Conservation (phyloP, 2,113 vertebrate species). For the Planiliza haematocheilus region DNA sequence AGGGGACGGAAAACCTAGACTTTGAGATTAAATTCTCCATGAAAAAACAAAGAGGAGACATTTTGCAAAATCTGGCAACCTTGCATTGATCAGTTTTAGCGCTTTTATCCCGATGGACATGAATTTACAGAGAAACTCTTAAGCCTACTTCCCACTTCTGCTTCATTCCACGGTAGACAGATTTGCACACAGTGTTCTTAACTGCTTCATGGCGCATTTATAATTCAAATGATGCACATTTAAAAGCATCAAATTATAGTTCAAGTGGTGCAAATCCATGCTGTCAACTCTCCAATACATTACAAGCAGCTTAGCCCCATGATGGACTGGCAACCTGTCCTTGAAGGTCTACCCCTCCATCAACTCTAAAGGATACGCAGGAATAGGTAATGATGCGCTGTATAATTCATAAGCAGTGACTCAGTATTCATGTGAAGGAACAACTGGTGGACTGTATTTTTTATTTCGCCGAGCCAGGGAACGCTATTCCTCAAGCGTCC, state of each 20-base stretch:
- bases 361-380: neutral
- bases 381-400: neutral
- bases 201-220: conserved; percentile 57
- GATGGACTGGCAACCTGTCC: neutral
- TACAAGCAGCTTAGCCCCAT: conserved; percentile 6
- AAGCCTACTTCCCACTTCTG: too few relatives aligned
- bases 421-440: conserved; percentile 13
- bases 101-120: too few relatives aligned
- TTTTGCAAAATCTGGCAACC: too few relatives aligned
- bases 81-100: too few relatives aligned
- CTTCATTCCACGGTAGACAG: conserved; percentile 23
- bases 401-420: conserved; percentile 3
- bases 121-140: too few relatives aligned
- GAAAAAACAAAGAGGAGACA: too few relatives aligned
- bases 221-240: conserved; percentile 59
- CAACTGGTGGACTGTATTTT: too few relatives aligned
- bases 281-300: conserved; percentile 32
- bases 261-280: conserved; percentile 42
- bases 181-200: conserved; percentile 52
- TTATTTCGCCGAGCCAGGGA: too few relatives aligned
- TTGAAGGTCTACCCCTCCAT: too few relatives aligned
- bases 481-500: conserved; percentile 6
- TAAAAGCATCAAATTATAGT: conserved; percentile 41
- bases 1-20: too few relatives aligned
- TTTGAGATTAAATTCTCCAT: too few relatives aligned